Base-by-base conservation (phyloP, 1,140 invertebrate species). In the Panagrolaimus sp. region DNA sequence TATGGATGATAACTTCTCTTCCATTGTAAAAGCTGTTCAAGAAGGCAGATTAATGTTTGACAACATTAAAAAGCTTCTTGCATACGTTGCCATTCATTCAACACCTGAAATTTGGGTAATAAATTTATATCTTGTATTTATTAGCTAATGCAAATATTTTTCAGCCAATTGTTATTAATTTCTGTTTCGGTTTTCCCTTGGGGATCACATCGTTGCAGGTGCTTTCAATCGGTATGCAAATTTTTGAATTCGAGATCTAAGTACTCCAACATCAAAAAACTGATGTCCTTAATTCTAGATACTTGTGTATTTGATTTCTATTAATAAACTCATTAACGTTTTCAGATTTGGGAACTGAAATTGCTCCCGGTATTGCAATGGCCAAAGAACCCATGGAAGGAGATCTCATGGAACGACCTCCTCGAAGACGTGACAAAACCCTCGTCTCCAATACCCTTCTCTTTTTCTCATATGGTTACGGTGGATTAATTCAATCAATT, bases 301-400 rank as follows among this genome's bases (percentile, higher is more conserved):
- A n/a, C n/a, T n/a, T n/a, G n/a, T n/a, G n/a, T n/a, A n/a, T n/a
- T n/a, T n/a, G n/a, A n/a, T n/a, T n/a, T n/a, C n/a, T n/a, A n/a
- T n/a, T n/a, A n/a, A n/a, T n/a, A n/a, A n/a, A n/a, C n/a, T n/a
- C n/a, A n/a, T n/a, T n/a, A n/a, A n/a, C n/a, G n/a, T n/a, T n/a
- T n/a, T n/a, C n/a, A n/a, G n/a, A 79, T 73, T 47, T 81, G 28
- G 76, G 76, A 7, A 79, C 77, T 21, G 78, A 79, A 43, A 65
- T 84, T 67, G 64, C 84, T 45, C 86, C 86, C 1, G 86, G 86
- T 73, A 86, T 86, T 76, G 85, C 86, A 7, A 77, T 86, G 47
- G 84, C 85, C 47, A 86, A 86, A 24, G 77, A 78, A 65, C 73
- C 72, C 14, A 44, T 64, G 15, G 77, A 78, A 69, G 69, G 78